phyloP scores from a whole-genome alignment of 2,888 invertebrate species.

The Achlya flavicornis region DNA sequence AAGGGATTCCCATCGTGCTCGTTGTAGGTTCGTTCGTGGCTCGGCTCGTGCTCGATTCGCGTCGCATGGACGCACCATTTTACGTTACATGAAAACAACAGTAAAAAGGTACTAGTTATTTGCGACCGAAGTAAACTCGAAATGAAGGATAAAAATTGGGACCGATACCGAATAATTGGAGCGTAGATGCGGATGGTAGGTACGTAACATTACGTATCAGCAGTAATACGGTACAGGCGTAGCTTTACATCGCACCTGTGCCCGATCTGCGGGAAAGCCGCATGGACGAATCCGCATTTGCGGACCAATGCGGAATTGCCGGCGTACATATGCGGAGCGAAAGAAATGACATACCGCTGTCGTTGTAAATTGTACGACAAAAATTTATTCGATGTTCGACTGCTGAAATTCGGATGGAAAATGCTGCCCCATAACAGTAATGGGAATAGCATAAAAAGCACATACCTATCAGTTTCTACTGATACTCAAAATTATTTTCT shows the following conservation, averaged over 20 bases:
- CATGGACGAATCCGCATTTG: slow-evolving; percentile 31
- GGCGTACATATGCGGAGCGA: slow-evolving; percentile 18
- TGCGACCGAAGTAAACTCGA: too few species aligned
- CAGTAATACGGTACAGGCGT: slow-evolving; percentile 10
- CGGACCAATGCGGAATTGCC: slow-evolving; percentile 22
- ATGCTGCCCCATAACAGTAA: slow-evolving; percentile 18
- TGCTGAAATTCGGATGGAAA: slow-evolving; percentile 23
- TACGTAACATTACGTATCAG: not conserved
- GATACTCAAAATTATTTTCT: not conserved
- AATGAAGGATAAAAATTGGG: too few species aligned
- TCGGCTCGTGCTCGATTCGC: too few species aligned
- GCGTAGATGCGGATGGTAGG: not conserved
- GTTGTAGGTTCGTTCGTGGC: too few species aligned
- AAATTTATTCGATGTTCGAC: slow-evolving; percentile 28
- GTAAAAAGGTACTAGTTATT: too few species aligned
- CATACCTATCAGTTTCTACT: not conserved
- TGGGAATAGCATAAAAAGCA: not conserved
- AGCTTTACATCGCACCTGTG: slow-evolving; percentile 40
- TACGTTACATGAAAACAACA: too few species aligned
- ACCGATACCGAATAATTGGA: not conserved
- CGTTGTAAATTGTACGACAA: slow-evolving; percentile 30
- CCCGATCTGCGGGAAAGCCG: slow-evolving; percentile 31
- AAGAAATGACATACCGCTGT: slow-evolving; percentile 35
- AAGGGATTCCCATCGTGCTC: too few species aligned
- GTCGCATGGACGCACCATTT: too few species aligned